Base-by-base conservation (phyloP, 2,797 vertebrate genomes). In the Salarias fasciatus region DNA sequence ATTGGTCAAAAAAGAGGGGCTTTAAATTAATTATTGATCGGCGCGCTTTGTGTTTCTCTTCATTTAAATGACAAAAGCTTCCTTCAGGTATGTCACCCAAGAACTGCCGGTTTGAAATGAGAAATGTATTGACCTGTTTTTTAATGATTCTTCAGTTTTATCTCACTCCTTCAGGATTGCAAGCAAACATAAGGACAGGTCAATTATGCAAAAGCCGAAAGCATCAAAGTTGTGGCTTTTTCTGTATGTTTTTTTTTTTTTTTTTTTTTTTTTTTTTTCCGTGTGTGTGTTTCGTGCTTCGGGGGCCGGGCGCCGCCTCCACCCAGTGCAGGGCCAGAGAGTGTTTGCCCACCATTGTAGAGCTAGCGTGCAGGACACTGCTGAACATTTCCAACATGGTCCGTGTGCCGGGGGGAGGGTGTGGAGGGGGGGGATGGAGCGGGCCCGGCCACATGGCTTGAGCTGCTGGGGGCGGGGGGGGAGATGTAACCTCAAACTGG, bases 21-120 rank as follows among this genome's bases (percentile, higher is more conserved):
- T 81, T 83, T 67, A 83, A 89, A 91, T 91, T 74, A 79, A 88
- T 88, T 89, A 90, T 90, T 76, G 86, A 91, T 86, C 63, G 66
- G 63, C 71, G 71, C 53, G 36, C 76, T 72, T 69, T 77, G 69
- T 82, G 75, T 86, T 87, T 82, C 70, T 72, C 76, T 79, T 72
- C 61, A 67, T 69, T 79, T 71, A 70, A 82, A 79, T 77, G 70
- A 84, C 72, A 81, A 78, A 73, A 60, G 77, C 80, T 86, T 85
- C 77, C 82, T 86, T 86, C 75, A 85, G 86, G 77, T 84, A 72
- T 62, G 79, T 85, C 65, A 29, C 65, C 69, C 35, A 77, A 68
- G 69, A 77, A 62, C 72, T 81, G 78, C 75, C 31, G 15, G 53
- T 78, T 82, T 85, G 74, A 85, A 87, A 85, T 89, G 77, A 83